Conservation (phyloP, 2,888 invertebrate species). For the Camptogramma bilineatum region DNA sequence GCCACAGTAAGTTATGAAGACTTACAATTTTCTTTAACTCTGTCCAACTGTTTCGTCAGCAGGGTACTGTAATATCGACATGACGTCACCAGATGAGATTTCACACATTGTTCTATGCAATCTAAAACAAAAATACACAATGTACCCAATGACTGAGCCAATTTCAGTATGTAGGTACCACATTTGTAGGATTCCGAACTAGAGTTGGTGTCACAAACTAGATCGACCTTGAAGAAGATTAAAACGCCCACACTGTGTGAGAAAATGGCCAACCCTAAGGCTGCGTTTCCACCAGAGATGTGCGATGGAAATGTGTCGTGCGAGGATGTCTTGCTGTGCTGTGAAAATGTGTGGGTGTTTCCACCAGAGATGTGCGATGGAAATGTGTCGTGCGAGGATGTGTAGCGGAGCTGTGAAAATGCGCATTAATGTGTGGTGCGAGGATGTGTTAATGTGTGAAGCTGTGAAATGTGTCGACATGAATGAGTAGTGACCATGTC, state of each 20-base stretch:
- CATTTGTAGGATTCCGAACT: background rate
- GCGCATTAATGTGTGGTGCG: no score
- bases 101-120: constrained; percentile 47
- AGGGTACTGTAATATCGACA: constrained; percentile 65
- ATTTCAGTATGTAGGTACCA: background rate
- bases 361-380: no score
- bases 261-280: constrained; percentile 18
- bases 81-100: constrained; percentile 53
- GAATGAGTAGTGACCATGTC: no score
- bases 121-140: constrained; percentile 16
- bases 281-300: background rate
- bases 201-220: background rate
- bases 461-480: no score
- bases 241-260: constrained; percentile 8
- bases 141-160: background rate
- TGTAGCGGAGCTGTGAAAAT: no score
- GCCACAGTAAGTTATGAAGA: no score
- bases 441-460: no score
- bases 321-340: no score
- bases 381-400: no score
- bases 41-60: constrained; percentile 56
- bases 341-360: no score
- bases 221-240: background rate
- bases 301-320: background rate
- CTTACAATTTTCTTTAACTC: constrained; percentile 62